phyloP scores from a whole-genome alignment of 2,113 vertebrate genomes.

The Plestiodon gilberti region DNA sequence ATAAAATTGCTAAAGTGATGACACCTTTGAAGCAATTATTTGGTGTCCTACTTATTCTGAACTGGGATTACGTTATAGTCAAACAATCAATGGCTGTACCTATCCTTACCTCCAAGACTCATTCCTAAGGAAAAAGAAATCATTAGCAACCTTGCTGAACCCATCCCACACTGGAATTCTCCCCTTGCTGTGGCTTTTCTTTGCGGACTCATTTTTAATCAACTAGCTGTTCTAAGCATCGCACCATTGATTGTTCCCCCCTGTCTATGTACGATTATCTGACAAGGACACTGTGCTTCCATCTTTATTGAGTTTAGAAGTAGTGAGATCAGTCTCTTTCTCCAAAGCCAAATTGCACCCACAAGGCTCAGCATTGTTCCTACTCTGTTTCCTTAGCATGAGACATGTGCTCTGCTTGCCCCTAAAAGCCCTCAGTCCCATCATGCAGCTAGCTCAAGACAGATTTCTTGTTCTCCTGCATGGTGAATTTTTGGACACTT shows the following conservation, averaged over 20 bases:
- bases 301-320: neutral
- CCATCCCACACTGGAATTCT: neutral
- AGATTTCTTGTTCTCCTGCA: neutral
- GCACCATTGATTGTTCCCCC: neutral
- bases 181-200: neutral
- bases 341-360: neutral
- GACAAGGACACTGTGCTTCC: neutral
- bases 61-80: neutral
- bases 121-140: neutral
- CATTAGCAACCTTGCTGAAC: too few relatives aligned
- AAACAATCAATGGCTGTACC: neutral
- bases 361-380: neutral
- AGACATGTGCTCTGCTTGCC: neutral
- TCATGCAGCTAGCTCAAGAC: neutral
- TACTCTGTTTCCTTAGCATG: neutral
- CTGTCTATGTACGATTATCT: neutral
- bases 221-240: neutral
- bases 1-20: neutral
- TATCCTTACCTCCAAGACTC: neutral
- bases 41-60: neutral
- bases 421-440: neutral
- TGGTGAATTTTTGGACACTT: neutral
- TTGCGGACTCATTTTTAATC: neutral
- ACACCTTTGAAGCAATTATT: neutral
- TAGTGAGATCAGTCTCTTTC: neutral